Evolutionary conservation across 2,113 vertebrate genomes (phyloP).

Genomic region (Etheostoma spectabile): DNA sequence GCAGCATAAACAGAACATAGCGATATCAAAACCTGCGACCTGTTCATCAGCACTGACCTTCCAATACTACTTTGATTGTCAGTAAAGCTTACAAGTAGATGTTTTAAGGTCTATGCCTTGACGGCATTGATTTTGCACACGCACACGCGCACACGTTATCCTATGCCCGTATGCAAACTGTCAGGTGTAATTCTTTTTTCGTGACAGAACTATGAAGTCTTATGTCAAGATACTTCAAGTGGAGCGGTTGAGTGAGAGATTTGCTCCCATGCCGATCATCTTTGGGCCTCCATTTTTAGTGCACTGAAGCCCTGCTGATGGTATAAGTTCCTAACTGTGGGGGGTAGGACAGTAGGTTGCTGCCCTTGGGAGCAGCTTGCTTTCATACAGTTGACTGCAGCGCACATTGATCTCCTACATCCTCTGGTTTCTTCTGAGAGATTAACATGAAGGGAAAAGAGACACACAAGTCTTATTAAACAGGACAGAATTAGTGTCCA

Average conservation of each 20-base stretch:
- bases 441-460: constrained; percentile 7
- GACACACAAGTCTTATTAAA: background rate
- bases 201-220: constrained; percentile 69
- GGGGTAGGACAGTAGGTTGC: constrained; percentile 47
- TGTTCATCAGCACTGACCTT: constrained; percentile 16
- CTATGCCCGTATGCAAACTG: constrained; percentile 56
- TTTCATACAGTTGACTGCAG: constrained; percentile 43
- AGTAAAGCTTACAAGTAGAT: constrained; percentile 22
- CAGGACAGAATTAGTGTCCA: background rate
- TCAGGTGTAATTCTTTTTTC: constrained; percentile 70
- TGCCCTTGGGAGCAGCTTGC: constrained; percentile 46
- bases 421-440: constrained; percentile 15
- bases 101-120: constrained; percentile 32
- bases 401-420: constrained; percentile 29
- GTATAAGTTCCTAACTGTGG: constrained; percentile 58
- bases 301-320: constrained; percentile 71
- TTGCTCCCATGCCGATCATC: constrained; percentile 61
- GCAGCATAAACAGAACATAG: background rate
- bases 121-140: constrained; percentile 47
- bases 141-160: constrained; percentile 13
- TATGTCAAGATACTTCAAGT: constrained; percentile 70
- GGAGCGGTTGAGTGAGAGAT: constrained; percentile 58
- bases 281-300: constrained; percentile 70
- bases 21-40: background rate
- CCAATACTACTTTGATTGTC: constrained; percentile 21